These are phyloP conservation scores for Cephus sareptanus DNA, from an alignment of 2,888 invertebrate genomes.

Conservation along the genomic window DNA sequence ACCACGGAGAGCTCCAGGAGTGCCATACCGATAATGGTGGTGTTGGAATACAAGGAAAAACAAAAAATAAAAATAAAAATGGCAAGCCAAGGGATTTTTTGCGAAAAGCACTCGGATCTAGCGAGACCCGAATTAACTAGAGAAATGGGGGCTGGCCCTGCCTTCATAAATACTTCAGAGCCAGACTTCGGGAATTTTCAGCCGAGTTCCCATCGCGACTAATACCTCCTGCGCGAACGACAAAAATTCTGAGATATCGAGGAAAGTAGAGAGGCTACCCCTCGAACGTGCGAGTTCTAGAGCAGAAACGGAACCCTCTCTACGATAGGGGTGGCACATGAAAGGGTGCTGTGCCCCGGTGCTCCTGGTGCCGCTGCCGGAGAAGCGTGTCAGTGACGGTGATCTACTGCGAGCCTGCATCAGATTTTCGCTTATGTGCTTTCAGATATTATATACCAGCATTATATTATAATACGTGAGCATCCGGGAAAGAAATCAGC, in stretches of 20 bases:
- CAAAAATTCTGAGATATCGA: constrained; percentile 35
- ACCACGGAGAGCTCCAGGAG: not conserved
- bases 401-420: constrained; percentile 36
- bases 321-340: not conserved
- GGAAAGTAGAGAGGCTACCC: not conserved
- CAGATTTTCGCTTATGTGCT: constrained; percentile 21
- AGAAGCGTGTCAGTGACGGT: constrained; percentile 36
- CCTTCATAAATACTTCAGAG: constrained; percentile 58
- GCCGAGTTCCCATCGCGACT: constrained; percentile 44
- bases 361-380: constrained; percentile 3
- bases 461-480: not conserved
- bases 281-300: not conserved
- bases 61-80: constrained; percentile 10
- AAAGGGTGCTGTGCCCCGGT: not conserved
- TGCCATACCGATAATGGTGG: not conserved
- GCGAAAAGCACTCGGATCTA: constrained; percentile 16
- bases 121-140: constrained; percentile 35
- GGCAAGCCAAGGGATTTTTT: constrained; percentile 24
- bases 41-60: constrained; percentile 14
- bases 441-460: not conserved
- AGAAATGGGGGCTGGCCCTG: constrained; percentile 28
- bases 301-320: not conserved
- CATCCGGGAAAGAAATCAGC: not conserved
- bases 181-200: constrained; percentile 55
- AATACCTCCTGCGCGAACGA: constrained; percentile 30